phyloP scores from a whole-genome alignment of 2,113 vertebrate species.

The Pedionomus torquatus region DNA sequence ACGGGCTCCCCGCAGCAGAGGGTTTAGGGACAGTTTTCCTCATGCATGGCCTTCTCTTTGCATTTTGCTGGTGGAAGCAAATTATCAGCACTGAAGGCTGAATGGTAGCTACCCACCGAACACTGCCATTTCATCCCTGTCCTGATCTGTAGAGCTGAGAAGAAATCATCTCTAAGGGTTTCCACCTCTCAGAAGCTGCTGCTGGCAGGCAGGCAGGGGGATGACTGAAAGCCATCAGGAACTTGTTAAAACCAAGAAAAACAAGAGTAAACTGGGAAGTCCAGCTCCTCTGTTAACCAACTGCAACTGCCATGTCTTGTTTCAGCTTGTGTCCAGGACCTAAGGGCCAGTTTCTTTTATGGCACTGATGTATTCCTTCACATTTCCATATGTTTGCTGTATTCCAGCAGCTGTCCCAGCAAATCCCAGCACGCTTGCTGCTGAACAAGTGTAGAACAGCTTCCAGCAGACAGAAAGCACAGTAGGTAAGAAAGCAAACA shows the following conservation, averaged over 20 bases:
- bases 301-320: not conserved
- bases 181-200: not conserved
- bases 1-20: not conserved
- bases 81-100: not conserved
- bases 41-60: rapidly evolving
- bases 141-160: not conserved
- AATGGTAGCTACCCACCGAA: not conserved
- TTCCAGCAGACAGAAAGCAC: not conserved
- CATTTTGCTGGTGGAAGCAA: not conserved
- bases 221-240: not conserved
- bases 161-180: not conserved
- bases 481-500: rapidly evolving
- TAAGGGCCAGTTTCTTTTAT: not conserved
- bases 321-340: not conserved
- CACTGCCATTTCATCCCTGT: not conserved
- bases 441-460: rapidly evolving
- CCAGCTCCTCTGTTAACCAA: rapidly evolving
- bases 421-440: not conserved
- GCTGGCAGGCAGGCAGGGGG: not conserved
- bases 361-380: not conserved
- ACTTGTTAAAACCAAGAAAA: not conserved
- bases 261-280: not conserved
- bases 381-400: not conserved
- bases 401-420: not conserved
- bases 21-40: not conserved